Evolutionary conservation across 2,888 invertebrate genomes (phyloP), one percentile per base, ranked within the genome.

Genomic region (Hoplodrina blanda): DNA sequence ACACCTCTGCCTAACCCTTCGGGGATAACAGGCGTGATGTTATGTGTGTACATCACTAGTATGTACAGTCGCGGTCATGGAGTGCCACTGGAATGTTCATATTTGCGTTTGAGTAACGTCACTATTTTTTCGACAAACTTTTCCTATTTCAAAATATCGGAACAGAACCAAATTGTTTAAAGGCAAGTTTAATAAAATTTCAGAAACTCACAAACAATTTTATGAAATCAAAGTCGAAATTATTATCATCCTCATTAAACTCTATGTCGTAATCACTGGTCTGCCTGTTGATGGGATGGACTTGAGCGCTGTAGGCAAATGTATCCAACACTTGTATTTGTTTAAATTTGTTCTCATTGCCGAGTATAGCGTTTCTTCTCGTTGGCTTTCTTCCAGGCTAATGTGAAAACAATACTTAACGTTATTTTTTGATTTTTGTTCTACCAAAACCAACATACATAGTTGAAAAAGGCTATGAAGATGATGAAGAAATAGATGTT

Each of bases 221-320:
- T 49, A 59, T 33, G 25, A 73, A 60, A 71, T 78, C 54, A 44
- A 60, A 78, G 11, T 73, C 73, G 10, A 78, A 60, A 19, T 78
- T 59, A 6, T 78, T 78, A 7, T 73, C 78, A 17, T 71, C 72
- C 0, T 59, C 73, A 20, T 55, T 56, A 4, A 71, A 71, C 1
- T 62, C 60, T 11, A 55, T 44, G 15, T 63, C 67, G 37, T 65
- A n/a, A 61, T 60, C 33, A 66, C 33, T 15, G 4, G 17, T 50
- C 0, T 17, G 30, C 4, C 52, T 20, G 1, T 46, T n/a, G 0
- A 13, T 20, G 20, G 3, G 0, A 17, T 41, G 0, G 3, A 17
- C 8, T 56, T n/a, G 60, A 33, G 11, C 53, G 4, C 17, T 62
- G 2, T 60, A 8, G 2, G 62, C 10, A 1, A 62, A 41, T 15